Conservation (phyloP, 2,888 invertebrate species). For the Euclidia mi region DNA sequence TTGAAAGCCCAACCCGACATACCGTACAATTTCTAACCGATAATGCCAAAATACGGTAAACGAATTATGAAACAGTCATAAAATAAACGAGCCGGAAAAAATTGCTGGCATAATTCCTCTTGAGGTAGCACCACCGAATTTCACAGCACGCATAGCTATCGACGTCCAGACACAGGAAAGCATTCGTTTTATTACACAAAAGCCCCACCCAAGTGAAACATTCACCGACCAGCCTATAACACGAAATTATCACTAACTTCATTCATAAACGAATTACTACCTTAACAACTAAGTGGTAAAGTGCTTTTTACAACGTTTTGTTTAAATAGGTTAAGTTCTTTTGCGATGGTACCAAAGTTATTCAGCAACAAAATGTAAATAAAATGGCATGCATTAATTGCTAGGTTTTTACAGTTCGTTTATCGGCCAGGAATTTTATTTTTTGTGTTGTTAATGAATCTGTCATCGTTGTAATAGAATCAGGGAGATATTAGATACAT, state of each 20-base stretch:
- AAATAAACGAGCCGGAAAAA: conserved; percentile 24
- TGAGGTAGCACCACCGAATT: conserved; percentile 52
- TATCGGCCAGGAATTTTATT: conserved; percentile 60
- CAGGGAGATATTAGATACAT: conserved; percentile 29
- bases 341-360: conserved; percentile 26
- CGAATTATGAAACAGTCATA: conserved; percentile 14
- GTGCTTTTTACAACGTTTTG: conserved; percentile 46
- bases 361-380: conserved; percentile 77
- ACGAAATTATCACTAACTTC: conserved; percentile 50
- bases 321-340: conserved; percentile 50
- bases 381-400: conserved; percentile 81
- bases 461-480: conserved; percentile 50
- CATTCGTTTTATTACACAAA: conserved; percentile 82
- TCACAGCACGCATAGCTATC: conserved; percentile 68
- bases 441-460: conserved; percentile 63
- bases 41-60: conserved; percentile 6
- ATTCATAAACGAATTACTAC: conserved; percentile 48
- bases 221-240: conserved; percentile 59
- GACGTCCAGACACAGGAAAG: conserved; percentile 76
- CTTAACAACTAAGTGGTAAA: conserved; percentile 47
- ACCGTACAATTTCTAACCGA: conserved; percentile 8
- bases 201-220: conserved; percentile 77
- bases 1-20: neutral
- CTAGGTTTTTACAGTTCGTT: conserved; percentile 82
- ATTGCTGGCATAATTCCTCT: conserved; percentile 41